Evolutionary conservation across 2,113 vertebrate genomes (phyloP).

Genomic region (Gavia stellata): DNA sequence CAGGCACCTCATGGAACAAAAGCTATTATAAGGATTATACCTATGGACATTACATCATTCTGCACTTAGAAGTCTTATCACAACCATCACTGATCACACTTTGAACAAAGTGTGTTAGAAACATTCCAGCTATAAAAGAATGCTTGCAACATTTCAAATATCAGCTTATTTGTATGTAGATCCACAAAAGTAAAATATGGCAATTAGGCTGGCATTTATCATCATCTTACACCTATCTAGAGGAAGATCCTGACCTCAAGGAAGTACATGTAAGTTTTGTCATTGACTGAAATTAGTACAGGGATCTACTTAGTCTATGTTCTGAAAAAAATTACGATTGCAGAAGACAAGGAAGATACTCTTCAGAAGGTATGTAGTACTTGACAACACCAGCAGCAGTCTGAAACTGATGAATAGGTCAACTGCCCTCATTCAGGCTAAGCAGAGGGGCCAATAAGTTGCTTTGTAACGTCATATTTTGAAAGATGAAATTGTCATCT

Average conservation of each 20-base stretch:
- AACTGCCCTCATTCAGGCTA: not conserved
- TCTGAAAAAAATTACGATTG: not conserved
- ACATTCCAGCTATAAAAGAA: not conserved
- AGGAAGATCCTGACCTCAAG: not conserved
- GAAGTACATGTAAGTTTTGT: not conserved
- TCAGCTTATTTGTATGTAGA: not conserved
- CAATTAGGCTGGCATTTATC: not conserved
- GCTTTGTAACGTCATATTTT: not conserved
- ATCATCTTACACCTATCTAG: not conserved
- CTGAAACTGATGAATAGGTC: not conserved
- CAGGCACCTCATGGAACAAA: not conserved
- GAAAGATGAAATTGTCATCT: not conserved
- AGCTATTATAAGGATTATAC: not conserved
- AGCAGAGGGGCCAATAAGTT: not conserved
- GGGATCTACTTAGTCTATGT: not conserved
- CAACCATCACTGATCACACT: accelerated
- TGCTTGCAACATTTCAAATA: not conserved
- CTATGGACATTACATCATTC: not conserved
- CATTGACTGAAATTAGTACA: not conserved
- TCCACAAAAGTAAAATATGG: not conserved
- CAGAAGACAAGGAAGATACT: not conserved
- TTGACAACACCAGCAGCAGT: not conserved
- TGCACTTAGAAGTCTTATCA: not conserved
- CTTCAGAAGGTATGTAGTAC: not conserved
- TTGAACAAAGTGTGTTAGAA: not conserved